A percentile compares a stretch with the other conserved stretches of the same genome.
phyloP scores from a whole-genome alignment of 2,888 invertebrate species.

The Xanthia icteritia region DNA sequence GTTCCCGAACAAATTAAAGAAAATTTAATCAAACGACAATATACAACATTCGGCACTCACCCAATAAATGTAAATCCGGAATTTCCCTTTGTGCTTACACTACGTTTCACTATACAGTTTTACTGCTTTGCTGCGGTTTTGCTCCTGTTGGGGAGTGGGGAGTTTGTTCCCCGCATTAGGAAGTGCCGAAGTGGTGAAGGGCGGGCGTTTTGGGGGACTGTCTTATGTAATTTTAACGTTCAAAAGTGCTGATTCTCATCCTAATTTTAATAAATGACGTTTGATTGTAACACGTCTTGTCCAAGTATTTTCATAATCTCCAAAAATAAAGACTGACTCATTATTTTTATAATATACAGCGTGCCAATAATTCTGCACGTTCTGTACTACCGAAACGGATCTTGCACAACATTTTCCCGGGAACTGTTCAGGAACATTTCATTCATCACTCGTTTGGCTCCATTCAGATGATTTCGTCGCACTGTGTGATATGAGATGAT shows the following conservation, averaged over 20 bases:
- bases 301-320: conserved; percentile 2
- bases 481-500: conserved; percentile 19
- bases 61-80: background rate
- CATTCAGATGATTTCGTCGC: conserved; percentile 61
- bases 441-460: conserved; percentile 72
- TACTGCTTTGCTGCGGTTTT: background rate
- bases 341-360: conserved; percentile 14
- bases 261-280: background rate
- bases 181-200: background rate
- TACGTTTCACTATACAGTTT: background rate
- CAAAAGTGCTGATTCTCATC: background rate
- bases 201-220: background rate
- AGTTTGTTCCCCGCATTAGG: background rate
- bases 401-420: conserved; percentile 71
- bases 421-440: conserved; percentile 70
- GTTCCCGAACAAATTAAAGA: background rate
- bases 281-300: background rate
- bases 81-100: background rate
- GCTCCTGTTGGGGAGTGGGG: background rate
- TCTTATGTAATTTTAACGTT: background rate
- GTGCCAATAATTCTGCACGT: conserved; percentile 46
- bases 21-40: background rate
- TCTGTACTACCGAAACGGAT: conserved; percentile 62
- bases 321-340: conserved; percentile 39
- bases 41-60: background rate